phyloP scores from a whole-genome alignment of 2,888 invertebrate species.

The Lysandra bellargus region DNA sequence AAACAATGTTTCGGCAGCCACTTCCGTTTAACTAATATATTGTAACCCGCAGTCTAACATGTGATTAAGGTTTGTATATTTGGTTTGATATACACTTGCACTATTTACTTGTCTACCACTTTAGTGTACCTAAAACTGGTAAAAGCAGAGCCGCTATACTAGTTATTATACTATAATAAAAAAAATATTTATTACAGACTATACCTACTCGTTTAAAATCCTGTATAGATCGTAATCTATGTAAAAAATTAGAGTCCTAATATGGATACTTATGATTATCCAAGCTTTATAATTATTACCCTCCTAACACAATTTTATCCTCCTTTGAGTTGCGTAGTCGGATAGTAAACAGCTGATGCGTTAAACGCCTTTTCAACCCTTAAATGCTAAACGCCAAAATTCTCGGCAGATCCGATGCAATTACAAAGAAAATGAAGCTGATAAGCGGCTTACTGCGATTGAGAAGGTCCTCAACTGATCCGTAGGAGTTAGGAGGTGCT shows the following conservation, averaged over 20 bases:
- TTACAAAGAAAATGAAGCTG: constrained; percentile 6
- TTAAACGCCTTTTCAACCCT: not conserved
- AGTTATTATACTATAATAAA: too few species aligned
- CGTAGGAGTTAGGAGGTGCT: not conserved
- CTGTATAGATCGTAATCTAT: too few species aligned
- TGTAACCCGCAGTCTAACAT: too few species aligned
- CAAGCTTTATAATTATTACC: not conserved
- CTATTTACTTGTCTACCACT: too few species aligned
- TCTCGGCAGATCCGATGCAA: constrained; percentile 15
- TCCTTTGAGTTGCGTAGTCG: not conserved
- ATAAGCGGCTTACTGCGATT: not conserved
- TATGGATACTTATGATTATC: not conserved
- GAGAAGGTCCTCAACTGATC: not conserved
- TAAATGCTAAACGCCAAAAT: not conserved
- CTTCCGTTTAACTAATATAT: not conserved
- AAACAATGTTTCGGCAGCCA: not conserved
- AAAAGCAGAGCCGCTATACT: too few species aligned
- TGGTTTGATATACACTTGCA: too few species aligned
- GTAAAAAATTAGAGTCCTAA: too few species aligned
- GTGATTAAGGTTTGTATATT: too few species aligned
- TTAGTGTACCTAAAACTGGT: too few species aligned
- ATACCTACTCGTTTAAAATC: too few species aligned
- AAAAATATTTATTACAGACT: too few species aligned
- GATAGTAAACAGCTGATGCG: not conserved
- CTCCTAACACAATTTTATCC: not conserved